A percentile compares a stretch with the other conserved stretches of the same genome.
These are phyloP conservation scores for Olivierus martensii DNA, from an alignment of 1,140 invertebrate genomes.

Conservation along the genomic window DNA sequence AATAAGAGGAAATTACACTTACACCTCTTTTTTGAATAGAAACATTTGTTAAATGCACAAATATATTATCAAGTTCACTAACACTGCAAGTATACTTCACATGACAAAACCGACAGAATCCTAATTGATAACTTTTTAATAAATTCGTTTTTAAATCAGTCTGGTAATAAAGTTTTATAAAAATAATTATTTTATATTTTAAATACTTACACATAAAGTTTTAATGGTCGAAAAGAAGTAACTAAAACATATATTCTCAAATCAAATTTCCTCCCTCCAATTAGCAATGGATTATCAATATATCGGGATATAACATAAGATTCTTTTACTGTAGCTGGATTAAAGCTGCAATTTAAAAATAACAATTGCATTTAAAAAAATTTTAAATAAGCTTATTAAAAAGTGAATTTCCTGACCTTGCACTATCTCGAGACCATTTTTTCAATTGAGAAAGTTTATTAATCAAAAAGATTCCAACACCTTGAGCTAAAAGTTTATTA, in stretches of 20 bases:
- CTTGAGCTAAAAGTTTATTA: conserved; percentile 27
- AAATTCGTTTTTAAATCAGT: too few relatives aligned
- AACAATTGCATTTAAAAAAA: not conserved
- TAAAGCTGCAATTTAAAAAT: conserved; percentile 25
- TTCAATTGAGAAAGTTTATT: conserved; percentile 40
- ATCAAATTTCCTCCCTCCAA: conserved; percentile 84
- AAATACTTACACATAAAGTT: conserved; percentile 50
- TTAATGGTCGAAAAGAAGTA: conserved; percentile 68
- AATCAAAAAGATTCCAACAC: conserved; percentile 38
- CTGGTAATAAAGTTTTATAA: too few relatives aligned
- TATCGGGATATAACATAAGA: conserved; percentile 80
- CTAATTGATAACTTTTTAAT: conserved; percentile 41
- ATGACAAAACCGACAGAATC: conserved; percentile 74
- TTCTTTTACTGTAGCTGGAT: conserved; percentile 65
- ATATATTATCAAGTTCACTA: conserved; percentile 51
- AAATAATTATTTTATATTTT: too few relatives aligned
- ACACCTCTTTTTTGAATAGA: conserved; percentile 77
- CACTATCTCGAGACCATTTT: conserved; percentile 37
- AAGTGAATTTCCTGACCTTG: conserved; percentile 19
- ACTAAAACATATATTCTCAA: conserved; percentile 67
- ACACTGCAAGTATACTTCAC: conserved; percentile 46
- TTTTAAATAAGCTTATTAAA: too few relatives aligned
- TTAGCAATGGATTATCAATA: conserved; percentile 66
- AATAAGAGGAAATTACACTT: conserved; percentile 15
- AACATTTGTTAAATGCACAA: conserved; percentile 74